These are phyloP conservation scores for Quiscalus mexicanus DNA, from an alignment of 2,113 vertebrate genomes.

Conservation along the genomic window DNA sequence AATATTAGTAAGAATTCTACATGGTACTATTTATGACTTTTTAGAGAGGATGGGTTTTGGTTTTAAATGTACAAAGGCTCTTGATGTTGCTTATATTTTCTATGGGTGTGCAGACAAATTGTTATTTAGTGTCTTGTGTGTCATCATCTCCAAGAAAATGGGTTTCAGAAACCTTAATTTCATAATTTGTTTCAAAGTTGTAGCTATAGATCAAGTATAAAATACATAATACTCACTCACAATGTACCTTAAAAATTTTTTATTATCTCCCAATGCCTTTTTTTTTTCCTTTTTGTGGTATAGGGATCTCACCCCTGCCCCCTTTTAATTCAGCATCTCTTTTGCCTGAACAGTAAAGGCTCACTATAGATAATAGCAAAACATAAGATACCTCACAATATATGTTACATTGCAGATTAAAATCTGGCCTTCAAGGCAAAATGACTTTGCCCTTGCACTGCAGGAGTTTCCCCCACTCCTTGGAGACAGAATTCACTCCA, in stretches of 20 bases:
- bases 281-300: neutral
- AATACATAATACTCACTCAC: neutral
- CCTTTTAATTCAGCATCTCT: neutral
- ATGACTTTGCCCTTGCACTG: neutral
- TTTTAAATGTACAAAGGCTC: constrained; percentile 2
- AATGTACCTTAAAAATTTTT: neutral
- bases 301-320: neutral
- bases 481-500: neutral
- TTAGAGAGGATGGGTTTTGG: neutral
- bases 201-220: constrained; percentile 5
- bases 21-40: constrained; percentile 12
- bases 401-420: neutral
- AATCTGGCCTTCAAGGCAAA: neutral
- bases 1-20: constrained; percentile 49
- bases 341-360: neutral
- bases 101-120: neutral
- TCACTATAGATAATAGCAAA: neutral
- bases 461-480: neutral
- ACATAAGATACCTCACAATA: neutral
- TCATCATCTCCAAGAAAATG: constrained; percentile 21
- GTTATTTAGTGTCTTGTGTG: constrained; percentile 10
- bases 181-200: constrained; percentile 29
- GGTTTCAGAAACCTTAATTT: constrained; percentile 37
- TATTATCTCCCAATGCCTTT: neutral
- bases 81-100: constrained; percentile 35